Evolutionary conservation across 2,113 vertebrate genomes (phyloP), one percentile per base, ranked within the genome.

Genomic region (Triplophysa dalaica): DNA sequence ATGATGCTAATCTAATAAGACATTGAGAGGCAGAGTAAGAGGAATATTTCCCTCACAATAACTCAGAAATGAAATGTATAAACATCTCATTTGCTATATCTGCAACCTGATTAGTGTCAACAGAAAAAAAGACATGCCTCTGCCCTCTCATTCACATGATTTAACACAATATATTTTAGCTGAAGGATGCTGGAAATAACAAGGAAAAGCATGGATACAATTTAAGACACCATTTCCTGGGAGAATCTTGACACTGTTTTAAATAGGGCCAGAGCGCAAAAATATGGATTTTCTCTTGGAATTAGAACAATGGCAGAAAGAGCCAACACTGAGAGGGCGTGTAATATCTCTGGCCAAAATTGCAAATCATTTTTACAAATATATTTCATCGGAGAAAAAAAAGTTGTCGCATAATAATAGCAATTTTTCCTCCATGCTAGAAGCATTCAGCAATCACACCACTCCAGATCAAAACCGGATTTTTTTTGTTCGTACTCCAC

Each of bases 1-100:
- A 50, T 13, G 50, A 54, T 52, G 60, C 61, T 68, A 81, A 81
- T 67, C 63, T 63, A 81, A 83, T 83, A 75, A 81, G 66, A 63
- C 64, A 33, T 69, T 62, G 50, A 29, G 62, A 84, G 60, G 69
- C 56, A 8, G 26, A 41, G 45, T 81, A 79, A 67, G 26, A 72
- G 74, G 75, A 66, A 62, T 80, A 80, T 79, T 82, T 69, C 77
- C 73, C 62, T 78, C 26, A 83, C 83, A 85, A 84, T 85, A 84
- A 85, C 72, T 66, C 63, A 75, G 67, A 86, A 84, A 86, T 87
- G 78, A 87, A 86, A 87, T 85, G 78, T 75, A 86, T 83, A 76
- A 81, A 86, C 80, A 83, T 83, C 85, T 86, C 77, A 86, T 86
- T 87, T 79, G 52, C 79, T 78, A 65, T 81, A 83, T 86, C 82